A percentile compares a stretch with the other conserved stretches of the same genome.
phyloP scores from a whole-genome alignment of 2,113 vertebrate species.

The Muscicapa adusta region DNA sequence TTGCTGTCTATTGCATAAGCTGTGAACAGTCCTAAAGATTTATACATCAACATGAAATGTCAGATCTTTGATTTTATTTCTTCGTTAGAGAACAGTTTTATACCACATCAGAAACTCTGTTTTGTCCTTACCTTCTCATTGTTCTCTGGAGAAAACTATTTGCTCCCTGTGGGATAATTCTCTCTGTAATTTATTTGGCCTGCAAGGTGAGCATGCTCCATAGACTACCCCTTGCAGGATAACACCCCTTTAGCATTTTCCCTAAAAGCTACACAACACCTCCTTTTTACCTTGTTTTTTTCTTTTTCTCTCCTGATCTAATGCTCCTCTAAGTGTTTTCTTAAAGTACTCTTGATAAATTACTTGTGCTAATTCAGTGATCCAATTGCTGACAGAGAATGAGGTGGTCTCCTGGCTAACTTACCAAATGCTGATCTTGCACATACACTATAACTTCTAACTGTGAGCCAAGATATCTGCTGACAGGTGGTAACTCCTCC shows the following conservation, averaged over 20 bases:
- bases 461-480: not conserved
- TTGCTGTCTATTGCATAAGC: not conserved
- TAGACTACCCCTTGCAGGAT: not conserved
- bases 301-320: not conserved
- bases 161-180: not conserved
- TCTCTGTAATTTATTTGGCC: not conserved
- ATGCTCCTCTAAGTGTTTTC: not conserved
- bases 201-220: not conserved
- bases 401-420: not conserved
- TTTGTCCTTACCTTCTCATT: not conserved
- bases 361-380: not conserved
- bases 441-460: not conserved
- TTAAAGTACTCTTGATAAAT: not conserved
- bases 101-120: not conserved
- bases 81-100: not conserved
- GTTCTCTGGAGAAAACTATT: not conserved
- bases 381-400: not conserved
- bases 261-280: not conserved
- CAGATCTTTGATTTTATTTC: not conserved
- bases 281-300: not conserved
- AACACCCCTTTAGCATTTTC: not conserved
- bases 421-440: not conserved
- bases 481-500: conserved; percentile 8
- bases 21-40: not conserved
- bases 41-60: not conserved